Percentiles rank a stretch among this genome's conserved stretches.
These are phyloP conservation scores for Pantherophis vulpinus DNA, from an alignment of 2,797 vertebrate species.

Conservation along the genomic window DNA sequence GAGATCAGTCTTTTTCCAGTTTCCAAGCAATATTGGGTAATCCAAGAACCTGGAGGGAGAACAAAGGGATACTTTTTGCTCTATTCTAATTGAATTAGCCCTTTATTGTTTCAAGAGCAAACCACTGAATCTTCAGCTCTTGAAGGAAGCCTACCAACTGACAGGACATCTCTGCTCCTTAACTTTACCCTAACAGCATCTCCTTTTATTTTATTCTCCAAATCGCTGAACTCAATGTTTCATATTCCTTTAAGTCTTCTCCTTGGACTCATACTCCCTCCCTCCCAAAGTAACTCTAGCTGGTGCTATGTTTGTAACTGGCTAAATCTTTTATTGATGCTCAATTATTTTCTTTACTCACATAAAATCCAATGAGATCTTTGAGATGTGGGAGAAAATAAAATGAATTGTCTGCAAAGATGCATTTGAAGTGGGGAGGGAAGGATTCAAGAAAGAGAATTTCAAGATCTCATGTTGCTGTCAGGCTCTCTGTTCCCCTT, in stretches of 20 bases:
- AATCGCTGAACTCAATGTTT: constrained; percentile 41
- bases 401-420: constrained; percentile 64
- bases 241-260: constrained; percentile 52
- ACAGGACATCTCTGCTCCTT: constrained; percentile 56
- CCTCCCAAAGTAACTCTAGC: constrained; percentile 58
- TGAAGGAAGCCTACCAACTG: constrained; percentile 60
- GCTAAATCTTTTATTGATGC: constrained; percentile 66
- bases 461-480: constrained; percentile 67
- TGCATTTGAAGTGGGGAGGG: constrained; percentile 54
- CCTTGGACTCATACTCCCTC: constrained; percentile 56
- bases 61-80: constrained; percentile 30
- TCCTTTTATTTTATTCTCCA: constrained; percentile 48
- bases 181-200: constrained; percentile 40
- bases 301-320: constrained; percentile 53
- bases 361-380: constrained; percentile 60
- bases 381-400: constrained; percentile 61
- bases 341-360: constrained; percentile 69
- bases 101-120: constrained; percentile 52
- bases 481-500: constrained; percentile 43
- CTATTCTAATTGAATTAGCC: constrained; percentile 53
- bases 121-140: constrained; percentile 47
- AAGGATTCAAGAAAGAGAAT: constrained; percentile 34
- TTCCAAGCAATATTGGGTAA: constrained; percentile 52
- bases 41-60: constrained; percentile 51
- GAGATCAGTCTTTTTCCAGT: constrained; percentile 58